Base-by-base conservation (phyloP, 2,797 vertebrate genomes). In the Aotus griseimembra region DNA sequence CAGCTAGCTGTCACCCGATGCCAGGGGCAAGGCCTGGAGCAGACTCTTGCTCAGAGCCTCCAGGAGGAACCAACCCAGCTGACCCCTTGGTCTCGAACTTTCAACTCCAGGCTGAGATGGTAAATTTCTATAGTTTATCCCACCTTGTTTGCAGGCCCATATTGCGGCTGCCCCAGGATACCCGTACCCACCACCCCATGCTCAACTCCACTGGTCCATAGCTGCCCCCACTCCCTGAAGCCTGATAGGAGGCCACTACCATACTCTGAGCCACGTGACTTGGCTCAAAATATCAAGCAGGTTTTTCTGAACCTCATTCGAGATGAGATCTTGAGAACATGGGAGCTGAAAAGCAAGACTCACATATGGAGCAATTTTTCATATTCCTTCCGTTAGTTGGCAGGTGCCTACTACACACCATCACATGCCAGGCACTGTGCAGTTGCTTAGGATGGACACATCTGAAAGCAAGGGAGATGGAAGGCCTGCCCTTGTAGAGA, bases 1-100 rank as follows among this genome's bases (percentile, higher is more conserved):
- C 1, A 1, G 2, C 36, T 14, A 11, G 77, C 14, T 52, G 4
- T 13, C 24, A 4, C 55, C n/a, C 4, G 20, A 9, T 12, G 15
- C 41, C 1, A 33, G n/a, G 39, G 2, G 36, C 13, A 20, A 10
- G 17, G 1, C 33, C 48, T 14, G 15, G 22, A 12, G 8, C 46
- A 11, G 33, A 30, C 19, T 17, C n/a, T 52, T n/a, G 10, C 4
- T 15, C 9, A 0, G 36, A 15, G 83, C 67, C 55, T 55, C 30
- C 39, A 15, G 55, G 17, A 2, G 55, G 39, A 39, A 30, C 26
- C 19, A 20, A 1, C 30, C 3, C 19, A 8, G 55, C 17, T 11
- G 30, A 28, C 44, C 15, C 39, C 12, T 46, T 5, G 46, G 22
- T 58, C 36, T 8, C 4, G 0, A 5, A 14, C 46, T 17, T 61